A percentile compares a stretch with the other conserved stretches of the same genome.
These are phyloP conservation scores for Etia nguti DNA, from an alignment of 2,113 vertebrate genomes.

Conservation along the genomic window DNA sequence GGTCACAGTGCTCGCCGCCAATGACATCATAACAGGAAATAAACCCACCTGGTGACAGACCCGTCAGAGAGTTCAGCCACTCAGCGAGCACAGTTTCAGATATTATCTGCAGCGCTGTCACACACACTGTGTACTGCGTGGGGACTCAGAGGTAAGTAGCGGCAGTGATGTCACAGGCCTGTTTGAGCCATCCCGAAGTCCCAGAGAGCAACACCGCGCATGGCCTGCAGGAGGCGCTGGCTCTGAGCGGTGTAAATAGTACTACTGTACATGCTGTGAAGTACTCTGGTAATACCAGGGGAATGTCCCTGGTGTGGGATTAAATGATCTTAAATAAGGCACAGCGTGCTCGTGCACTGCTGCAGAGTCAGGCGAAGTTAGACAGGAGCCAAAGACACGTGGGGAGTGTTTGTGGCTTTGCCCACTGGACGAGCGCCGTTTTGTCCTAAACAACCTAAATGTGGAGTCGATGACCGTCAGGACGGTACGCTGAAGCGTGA, in stretches of 20 bases:
- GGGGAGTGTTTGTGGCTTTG: neutral
- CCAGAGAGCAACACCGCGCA: fast-evolving
- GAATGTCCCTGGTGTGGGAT: neutral
- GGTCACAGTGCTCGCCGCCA: neutral
- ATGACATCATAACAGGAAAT: neutral
- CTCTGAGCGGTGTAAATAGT: fast-evolving
- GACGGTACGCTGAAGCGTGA: neutral
- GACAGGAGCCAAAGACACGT: neutral
- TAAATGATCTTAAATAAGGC: too few species aligned
- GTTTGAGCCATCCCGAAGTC: too few species aligned
- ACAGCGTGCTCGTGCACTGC: neutral
- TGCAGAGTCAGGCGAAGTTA: neutral
- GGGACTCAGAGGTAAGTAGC: neutral
- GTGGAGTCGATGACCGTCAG: neutral
- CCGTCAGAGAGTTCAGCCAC: neutral
- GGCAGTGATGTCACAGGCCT: neutral
- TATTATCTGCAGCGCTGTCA: neutral
- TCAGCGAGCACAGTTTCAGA: neutral
- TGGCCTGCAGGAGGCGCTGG: neutral
- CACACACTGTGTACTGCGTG: fast-evolving
- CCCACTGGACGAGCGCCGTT: neutral
- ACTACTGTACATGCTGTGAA: neutral
- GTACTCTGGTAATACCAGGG: neutral
- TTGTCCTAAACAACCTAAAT: neutral
- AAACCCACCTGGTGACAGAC: neutral